A percentile compares a stretch with the other conserved stretches of the same genome.
phyloP scores from a whole-genome alignment of 2,888 invertebrate genomes.

The Orthosia gothica region DNA sequence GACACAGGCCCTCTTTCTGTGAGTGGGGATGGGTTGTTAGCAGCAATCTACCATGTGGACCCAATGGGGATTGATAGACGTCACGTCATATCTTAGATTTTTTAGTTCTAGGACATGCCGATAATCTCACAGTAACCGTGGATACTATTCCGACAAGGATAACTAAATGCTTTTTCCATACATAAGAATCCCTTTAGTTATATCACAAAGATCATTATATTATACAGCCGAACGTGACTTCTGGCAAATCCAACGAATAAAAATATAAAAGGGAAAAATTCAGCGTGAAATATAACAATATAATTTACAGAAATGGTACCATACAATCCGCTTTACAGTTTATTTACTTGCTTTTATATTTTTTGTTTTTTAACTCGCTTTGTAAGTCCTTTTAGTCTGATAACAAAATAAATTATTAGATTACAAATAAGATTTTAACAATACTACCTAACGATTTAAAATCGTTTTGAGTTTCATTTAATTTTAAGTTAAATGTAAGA shows the following conservation, averaged over 20 bases:
- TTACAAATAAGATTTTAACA: not conserved
- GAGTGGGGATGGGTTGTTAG: no score
- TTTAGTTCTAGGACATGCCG: no score
- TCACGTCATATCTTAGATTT: no score
- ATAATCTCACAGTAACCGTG: no score
- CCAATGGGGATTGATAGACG: no score
- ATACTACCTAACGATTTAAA: no score
- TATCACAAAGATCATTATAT: constrained; percentile 19
- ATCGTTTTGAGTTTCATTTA: not conserved
- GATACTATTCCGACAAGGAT: not conserved
- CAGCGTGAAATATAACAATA: constrained; percentile 23
- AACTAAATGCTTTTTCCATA: not conserved
- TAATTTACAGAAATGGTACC: constrained; percentile 29
- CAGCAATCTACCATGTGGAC: no score
- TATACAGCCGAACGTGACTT: constrained; percentile 43
- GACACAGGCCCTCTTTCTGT: no score
- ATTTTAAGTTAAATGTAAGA: not conserved
- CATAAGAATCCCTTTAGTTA: not conserved
- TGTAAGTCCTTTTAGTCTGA: not conserved
- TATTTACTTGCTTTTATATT: not conserved
- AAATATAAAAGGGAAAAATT: constrained; percentile 24
- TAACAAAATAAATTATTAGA: not conserved
- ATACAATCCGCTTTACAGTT: constrained; percentile 11
- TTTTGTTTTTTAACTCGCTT: not conserved
- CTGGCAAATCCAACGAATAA: constrained; percentile 29